Evolutionary conservation across 2,888 invertebrate species (phyloP), one percentile per base, ranked within the genome.

Genomic region (Chrysolina americana): DNA sequence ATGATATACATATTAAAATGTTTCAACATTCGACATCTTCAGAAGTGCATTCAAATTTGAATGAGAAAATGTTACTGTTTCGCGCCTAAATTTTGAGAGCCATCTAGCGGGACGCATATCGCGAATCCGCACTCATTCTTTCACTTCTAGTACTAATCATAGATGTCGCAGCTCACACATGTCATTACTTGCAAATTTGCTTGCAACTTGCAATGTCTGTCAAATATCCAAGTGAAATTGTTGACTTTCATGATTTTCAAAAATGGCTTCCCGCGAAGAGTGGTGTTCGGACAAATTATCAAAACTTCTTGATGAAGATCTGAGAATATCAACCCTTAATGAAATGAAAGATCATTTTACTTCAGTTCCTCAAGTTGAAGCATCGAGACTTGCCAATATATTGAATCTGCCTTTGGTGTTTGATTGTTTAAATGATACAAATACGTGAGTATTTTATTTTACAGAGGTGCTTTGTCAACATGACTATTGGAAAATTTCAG

Each of bases 351-450:
- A 87, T 2, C 87, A 88, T 65, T 85, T 91, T 0, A 84, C 85
- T 72, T 85, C 87, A 10, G 79, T 88, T 21, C 82, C 88, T 0
- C 82, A 87, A 11, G 81, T 88, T 53, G 89, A 90, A 82, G 86
- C 85, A 3, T 81, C 83, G 17, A 83, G 87, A 78, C 87, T 89
- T 17, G 87, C 87, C 13, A 86, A 86, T 63, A 78, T 87, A 68
- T 79, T 91, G 19, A 90, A 91, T 78, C 89, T 93, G 70, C 89
- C 92, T 0, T 88, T 91, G 80, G 89, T 94, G 71, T 91, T 93
- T 75, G 91, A 92, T 56, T 94, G 93, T 81, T 87, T 93, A 44
- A 91, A 93, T 83, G 88, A 89, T 73, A 87, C 89, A 10, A 89
- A 89, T 70, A 84, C 83, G 89, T 89, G 87, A 87, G 88, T 84